Conservation (phyloP, 2,113 vertebrate genomes). For the Pantherophis guttatus region DNA sequence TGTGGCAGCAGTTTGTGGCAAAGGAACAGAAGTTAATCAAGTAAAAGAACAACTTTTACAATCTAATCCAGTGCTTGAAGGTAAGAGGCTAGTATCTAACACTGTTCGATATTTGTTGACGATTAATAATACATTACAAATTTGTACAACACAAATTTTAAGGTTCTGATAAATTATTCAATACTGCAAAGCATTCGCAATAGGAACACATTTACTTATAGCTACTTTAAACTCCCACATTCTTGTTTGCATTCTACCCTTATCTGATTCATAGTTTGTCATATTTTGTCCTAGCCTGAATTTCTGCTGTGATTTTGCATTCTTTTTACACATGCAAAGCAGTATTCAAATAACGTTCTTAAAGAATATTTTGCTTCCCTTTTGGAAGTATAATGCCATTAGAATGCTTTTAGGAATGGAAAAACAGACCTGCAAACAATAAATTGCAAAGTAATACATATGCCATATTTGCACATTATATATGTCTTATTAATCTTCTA, state of each 20-base stretch:
- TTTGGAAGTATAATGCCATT: neutral
- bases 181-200: neutral
- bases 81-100: conserved; percentile 68
- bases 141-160: neutral
- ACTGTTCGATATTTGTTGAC: fast-evolving
- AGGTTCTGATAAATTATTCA: neutral
- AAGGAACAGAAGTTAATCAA: conserved; percentile 97
- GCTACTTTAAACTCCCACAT: neutral
- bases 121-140: neutral
- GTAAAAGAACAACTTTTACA: conserved; percentile 98
- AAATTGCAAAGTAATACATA: neutral
- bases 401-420: neutral
- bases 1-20: conserved; percentile 96
- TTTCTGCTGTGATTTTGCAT: neutral
- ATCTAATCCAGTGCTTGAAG: conserved; percentile 97
- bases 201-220: neutral
- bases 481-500: neutral
- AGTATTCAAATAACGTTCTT: neutral
- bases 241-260: neutral
- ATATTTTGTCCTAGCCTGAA: neutral
- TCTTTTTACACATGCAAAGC: neutral
- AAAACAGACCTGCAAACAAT: neutral
- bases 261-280: neutral
- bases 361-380: neutral
- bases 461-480: neutral